Evolutionary conservation across 2,797 vertebrate species (phyloP).

Genomic region (Anabacerthia variegaticeps): DNA sequence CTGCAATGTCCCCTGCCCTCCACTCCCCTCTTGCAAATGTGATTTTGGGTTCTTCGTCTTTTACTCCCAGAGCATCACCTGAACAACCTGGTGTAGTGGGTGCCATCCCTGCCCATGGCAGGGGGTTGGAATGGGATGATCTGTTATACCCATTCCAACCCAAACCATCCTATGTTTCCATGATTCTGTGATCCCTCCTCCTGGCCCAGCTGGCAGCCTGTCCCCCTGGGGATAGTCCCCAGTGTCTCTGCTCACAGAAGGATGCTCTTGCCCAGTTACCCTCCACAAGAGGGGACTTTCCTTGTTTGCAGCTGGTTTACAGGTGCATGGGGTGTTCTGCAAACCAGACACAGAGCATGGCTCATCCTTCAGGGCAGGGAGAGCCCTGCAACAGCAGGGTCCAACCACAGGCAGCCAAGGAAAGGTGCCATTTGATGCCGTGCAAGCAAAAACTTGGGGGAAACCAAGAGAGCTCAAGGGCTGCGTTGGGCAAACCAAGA

Average conservation of each 20-base stretch:
- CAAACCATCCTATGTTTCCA: fast-evolving
- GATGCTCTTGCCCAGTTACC: fast-evolving
- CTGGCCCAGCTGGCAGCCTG: neutral
- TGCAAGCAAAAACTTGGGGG: no score
- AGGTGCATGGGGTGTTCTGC: neutral
- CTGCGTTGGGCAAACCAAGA: neutral
- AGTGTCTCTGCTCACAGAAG: fast-evolving
- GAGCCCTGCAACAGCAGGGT: fast-evolving
- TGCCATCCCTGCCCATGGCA: neutral
- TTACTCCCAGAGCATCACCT: neutral
- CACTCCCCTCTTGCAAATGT: neutral
- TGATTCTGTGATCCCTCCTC: neutral
- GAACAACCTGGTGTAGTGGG: neutral
- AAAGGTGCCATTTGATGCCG: neutral
- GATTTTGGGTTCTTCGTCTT: neutral
- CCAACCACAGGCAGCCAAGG: neutral
- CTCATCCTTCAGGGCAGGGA: neutral
- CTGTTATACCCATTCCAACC: neutral
- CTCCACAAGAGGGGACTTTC: neutral
- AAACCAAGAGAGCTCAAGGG: neutral
- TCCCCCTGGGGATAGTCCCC: neutral
- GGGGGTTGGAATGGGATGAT: fast-evolving
- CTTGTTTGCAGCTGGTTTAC: neutral
- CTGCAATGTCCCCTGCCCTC: neutral
- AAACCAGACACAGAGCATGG: fast-evolving